Evolutionary conservation across 2,797 vertebrate species (phyloP), one percentile per base, ranked within the genome.

Genomic region (Acestrorhynchus altus): DNA sequence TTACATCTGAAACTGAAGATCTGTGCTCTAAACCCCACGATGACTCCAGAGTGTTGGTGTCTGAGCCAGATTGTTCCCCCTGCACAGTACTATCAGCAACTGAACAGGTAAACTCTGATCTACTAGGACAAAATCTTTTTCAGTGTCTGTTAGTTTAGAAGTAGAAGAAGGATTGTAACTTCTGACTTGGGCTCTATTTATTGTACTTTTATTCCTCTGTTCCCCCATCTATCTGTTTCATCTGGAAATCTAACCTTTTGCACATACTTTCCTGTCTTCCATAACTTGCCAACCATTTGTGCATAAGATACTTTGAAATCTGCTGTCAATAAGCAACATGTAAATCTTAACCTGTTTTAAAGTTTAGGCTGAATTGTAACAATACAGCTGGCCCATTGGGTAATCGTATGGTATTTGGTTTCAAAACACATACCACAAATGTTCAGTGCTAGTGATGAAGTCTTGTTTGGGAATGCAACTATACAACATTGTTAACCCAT

Each of bases 1-100:
- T 99, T 83, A 99, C 97, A 22, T 95, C 96, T 9, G 96, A 98
- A 90, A 96, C 96, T 0, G 98, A 99, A 76, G 93, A 95, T 16
- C 93, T 99, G 74, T 98, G 95, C 83, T 95, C 94, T 59, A 98
- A 96, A 85, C 95, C 97, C 1, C 95, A 98, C 1, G 95, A 96
- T 8, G 96, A 96, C 68, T 89, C 93, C 61, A 95, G 87, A 77
- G 94, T 93, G 8, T 85, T 92, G 7, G 83, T 89, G 0, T 74
- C 90, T 3, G 92, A 92, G 70, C 89, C 84, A 0, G 95, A 94
- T 26, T 81, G 90, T 10, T 83, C 85, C 0, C 87, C 81, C 1
- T 91, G 88, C 0, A 88, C 85, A 9, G 63, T 85, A 0, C 82
- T 89, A 28, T 75, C 86, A 0, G 31, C 31, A 2, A 83, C 81